Base-by-base conservation (phyloP, 1,140 invertebrate genomes). In the Lasaia peninsularis region DNA sequence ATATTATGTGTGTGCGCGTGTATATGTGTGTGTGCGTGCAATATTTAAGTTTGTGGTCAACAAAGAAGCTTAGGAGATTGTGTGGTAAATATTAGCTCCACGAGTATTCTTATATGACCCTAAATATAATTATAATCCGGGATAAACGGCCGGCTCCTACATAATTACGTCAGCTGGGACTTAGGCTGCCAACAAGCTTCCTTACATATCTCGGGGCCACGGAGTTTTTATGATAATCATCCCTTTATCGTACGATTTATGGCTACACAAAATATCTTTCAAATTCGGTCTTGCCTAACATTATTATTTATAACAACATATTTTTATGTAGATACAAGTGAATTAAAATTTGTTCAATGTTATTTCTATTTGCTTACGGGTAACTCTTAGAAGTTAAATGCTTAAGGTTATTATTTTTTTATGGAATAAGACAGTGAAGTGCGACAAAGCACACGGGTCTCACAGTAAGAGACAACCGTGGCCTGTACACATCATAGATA, bases 81-180 rank as follows among this genome's bases (percentile, higher is more conserved):
- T 0, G 35, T 18, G 21, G 55, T 20, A 35, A 48, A 51, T 31
- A 33, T 12, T 16, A 51, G 51, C 24, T 50, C 24, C 48, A 44
- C 28, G 33, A 52, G 7, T 54, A 28, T 54, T 54, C 52, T 54
- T 54, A 54, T 34, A 40, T 54, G 52, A 37, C 52, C 53, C 53
- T 63, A 67, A 69, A 72, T 64, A 72, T 63, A 72, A 72, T 69
- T 73, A 72, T 75, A 65, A 71, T 67, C 58, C 59, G 20, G 71
- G 67, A 70, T 72, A 68, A 67, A 70, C 62, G 63, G 56, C 52
- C 63, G 52, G 62, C 60, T 63, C 65, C 57, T 62, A 72, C 66
- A 71, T 65, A 61, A 65, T 78, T 74, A 77, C 54, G 55, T 48
- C 60, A 56, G 52, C 11, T 61, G 49, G 40, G 33, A 35, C 34